phyloP scores from a whole-genome alignment of 2,888 invertebrate species.

The Lathronympha strigana region DNA sequence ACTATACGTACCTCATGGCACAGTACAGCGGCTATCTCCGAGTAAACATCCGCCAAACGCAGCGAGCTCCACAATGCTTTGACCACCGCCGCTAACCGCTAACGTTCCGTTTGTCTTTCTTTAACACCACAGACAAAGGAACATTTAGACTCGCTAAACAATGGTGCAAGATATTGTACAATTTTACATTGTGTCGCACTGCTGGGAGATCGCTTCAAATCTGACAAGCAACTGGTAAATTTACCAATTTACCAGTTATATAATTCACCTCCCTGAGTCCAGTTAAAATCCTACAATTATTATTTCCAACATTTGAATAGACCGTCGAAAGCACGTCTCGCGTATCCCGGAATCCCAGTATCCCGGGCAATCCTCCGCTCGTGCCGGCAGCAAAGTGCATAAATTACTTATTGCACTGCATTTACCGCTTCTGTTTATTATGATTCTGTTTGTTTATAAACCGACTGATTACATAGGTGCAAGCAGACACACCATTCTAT shows the following conservation, averaged over 20 bases:
- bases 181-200: too few relatives aligned
- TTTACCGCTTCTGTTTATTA: constrained; percentile 48
- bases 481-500: neutral
- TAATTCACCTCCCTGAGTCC: neutral
- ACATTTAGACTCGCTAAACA: too few relatives aligned
- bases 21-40: neutral
- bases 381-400: constrained; percentile 49
- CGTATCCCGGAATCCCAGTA: constrained; percentile 18
- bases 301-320: constrained; percentile 34
- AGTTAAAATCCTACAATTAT: neutral
- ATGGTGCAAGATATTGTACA: too few relatives aligned
- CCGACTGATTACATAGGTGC: neutral
- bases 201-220: too few relatives aligned
- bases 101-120: constrained; percentile 10
- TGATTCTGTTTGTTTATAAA: constrained; percentile 35
- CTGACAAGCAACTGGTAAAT: too few relatives aligned
- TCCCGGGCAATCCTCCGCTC: constrained; percentile 46
- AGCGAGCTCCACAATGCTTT: constrained; percentile 5
- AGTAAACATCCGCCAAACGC: constrained; percentile 13
- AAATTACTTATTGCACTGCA: constrained; percentile 52
- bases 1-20: neutral
- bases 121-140: neutral
- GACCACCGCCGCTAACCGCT: constrained; percentile 8
- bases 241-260: too few relatives aligned
- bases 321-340: constrained; percentile 2